These are phyloP conservation scores for Serripes groenlandicus DNA, from an alignment of 2,888 invertebrate species.

Conservation along the genomic window DNA sequence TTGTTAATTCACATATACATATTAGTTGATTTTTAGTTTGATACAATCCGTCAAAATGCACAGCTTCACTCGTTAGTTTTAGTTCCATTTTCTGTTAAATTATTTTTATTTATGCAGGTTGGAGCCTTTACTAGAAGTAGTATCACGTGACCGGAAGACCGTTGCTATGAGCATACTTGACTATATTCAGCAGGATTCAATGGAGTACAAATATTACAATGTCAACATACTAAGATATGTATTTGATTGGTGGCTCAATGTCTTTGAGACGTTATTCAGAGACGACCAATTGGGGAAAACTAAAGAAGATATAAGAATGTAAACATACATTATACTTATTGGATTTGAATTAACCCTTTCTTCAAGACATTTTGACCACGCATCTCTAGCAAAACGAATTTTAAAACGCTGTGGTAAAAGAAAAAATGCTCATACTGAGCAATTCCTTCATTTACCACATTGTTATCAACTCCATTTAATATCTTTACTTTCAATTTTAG, in stretches of 20 bases:
- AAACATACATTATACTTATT: too few relatives aligned
- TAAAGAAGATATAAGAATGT: slow-evolving; percentile 18
- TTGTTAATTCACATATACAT: too few relatives aligned
- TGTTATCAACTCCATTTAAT: not conserved
- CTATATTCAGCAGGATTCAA: slow-evolving; percentile 73
- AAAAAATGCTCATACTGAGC: not conserved
- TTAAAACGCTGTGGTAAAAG: not conserved
- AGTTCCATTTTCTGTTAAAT: too few relatives aligned
- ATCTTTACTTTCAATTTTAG: too few relatives aligned
- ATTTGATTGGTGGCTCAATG: slow-evolving; percentile 80
- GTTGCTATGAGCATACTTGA: slow-evolving; percentile 79
- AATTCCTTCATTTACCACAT: not conserved
- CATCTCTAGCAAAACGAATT: too few relatives aligned
- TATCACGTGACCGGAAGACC: slow-evolving; percentile 73
- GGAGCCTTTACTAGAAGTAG: slow-evolving; percentile 75
- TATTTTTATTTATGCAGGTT: slow-evolving; percentile 74
- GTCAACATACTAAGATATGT: slow-evolving; percentile 81
- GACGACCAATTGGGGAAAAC: slow-evolving; percentile 72
- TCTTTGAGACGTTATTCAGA: slow-evolving; percentile 82
- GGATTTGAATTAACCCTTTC: too few relatives aligned
- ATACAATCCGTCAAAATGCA: too few relatives aligned
- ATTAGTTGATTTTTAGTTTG: too few relatives aligned
- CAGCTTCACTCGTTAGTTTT: too few relatives aligned
- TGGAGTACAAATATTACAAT: slow-evolving; percentile 73
- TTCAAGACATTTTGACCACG: too few relatives aligned